These are phyloP conservation scores for Lates calcarifer DNA, from an alignment of 2,113 vertebrate genomes.

Conservation along the genomic window DNA sequence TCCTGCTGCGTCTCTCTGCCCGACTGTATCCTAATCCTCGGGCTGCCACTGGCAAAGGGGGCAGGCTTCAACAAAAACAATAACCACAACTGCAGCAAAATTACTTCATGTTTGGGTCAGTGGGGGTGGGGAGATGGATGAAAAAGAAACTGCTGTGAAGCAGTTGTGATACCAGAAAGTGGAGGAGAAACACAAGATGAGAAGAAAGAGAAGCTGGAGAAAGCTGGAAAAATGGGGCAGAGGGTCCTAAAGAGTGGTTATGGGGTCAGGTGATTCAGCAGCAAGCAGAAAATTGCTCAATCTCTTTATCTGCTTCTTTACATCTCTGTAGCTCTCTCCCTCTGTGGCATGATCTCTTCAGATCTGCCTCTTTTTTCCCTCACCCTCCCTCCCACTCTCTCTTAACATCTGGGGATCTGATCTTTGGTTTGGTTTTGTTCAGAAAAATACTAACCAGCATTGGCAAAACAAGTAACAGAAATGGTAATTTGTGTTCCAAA, in stretches of 20 bases:
- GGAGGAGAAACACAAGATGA: neutral
- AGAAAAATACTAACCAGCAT: neutral
- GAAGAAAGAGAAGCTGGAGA: conserved; percentile 1
- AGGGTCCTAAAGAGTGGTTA: conserved; percentile 9
- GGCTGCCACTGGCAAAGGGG: conserved; percentile 34
- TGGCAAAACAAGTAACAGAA: neutral
- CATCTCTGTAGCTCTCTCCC: conserved; percentile 4
- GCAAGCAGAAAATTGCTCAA: conserved; percentile 13
- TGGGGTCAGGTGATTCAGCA: conserved; percentile 40
- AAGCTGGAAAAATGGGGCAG: neutral
- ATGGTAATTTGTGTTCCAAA: neutral
- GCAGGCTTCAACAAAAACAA: conserved; percentile 47
- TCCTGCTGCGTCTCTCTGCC: conserved; percentile 27
- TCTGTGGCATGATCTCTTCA: conserved; percentile 34
- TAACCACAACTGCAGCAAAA: conserved; percentile 56
- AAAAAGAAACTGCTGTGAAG: neutral
- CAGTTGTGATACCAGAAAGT: neutral
- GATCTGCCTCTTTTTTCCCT: neutral
- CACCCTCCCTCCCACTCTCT: neutral
- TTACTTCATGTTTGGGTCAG: conserved; percentile 45
- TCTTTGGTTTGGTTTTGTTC: neutral
- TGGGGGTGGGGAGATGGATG: neutral
- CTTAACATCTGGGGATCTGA: conserved; percentile 26
- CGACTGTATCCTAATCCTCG: conserved; percentile 56
- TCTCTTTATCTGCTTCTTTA: conserved; percentile 5